These are phyloP conservation scores for Parapsyche elsis DNA, from an alignment of 1,140 invertebrate genomes.

Conservation along the genomic window DNA sequence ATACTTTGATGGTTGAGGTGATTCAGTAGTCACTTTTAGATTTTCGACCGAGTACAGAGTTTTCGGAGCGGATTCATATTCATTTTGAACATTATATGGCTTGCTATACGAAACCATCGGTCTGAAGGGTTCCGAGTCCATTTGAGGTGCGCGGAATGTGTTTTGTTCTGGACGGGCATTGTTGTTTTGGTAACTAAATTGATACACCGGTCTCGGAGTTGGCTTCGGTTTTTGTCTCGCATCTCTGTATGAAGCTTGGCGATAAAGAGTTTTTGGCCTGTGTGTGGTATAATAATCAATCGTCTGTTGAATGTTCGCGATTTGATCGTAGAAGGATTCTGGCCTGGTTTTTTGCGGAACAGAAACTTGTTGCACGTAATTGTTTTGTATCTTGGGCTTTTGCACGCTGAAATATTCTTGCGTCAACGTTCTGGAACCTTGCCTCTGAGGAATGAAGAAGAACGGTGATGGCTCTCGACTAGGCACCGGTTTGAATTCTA, in stretches of 20 bases:
- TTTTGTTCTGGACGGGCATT: slow-evolving; percentile 61
- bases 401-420: slow-evolving; percentile 67
- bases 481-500: slow-evolving; percentile 63
- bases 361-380: slow-evolving; percentile 54
- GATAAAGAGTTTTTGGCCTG: slow-evolving; percentile 63
- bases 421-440: slow-evolving; percentile 65
- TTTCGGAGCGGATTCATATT: slow-evolving; percentile 61
- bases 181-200: slow-evolving; percentile 64
- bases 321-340: slow-evolving; percentile 66
- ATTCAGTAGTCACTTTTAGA: slow-evolving; percentile 63
- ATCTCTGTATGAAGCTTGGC: slow-evolving; percentile 61
- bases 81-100: slow-evolving; percentile 68
- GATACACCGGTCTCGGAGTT: slow-evolving; percentile 63
- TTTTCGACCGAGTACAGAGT: slow-evolving; percentile 57
- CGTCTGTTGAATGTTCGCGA: slow-evolving; percentile 68
- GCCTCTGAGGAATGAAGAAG: slow-evolving; percentile 65
- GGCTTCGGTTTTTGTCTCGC: slow-evolving; percentile 65
- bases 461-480: slow-evolving; percentile 60
- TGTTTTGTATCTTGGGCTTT: slow-evolving; percentile 61
- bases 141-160: slow-evolving; percentile 65
- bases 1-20: slow-evolving; percentile 63
- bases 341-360: slow-evolving; percentile 57
- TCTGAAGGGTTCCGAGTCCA: slow-evolving; percentile 70
- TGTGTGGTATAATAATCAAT: slow-evolving; percentile 67
- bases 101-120: slow-evolving; percentile 74